These are phyloP conservation scores for Ranitomeya imitator DNA, from an alignment of 2,113 vertebrate species.

Conservation along the genomic window DNA sequence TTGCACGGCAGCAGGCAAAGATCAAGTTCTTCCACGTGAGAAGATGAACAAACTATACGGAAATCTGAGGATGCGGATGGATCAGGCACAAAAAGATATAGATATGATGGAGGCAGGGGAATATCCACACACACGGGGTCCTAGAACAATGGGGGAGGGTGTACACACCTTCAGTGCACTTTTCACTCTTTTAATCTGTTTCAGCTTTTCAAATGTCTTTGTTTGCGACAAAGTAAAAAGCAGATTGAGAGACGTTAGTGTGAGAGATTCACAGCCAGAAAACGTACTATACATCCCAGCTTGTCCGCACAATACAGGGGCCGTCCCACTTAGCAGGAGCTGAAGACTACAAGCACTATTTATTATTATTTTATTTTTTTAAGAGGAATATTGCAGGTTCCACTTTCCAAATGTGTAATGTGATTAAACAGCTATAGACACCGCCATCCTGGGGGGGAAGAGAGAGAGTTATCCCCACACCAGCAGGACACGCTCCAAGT, in stretches of 20 bases:
- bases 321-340: not conserved
- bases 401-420: too few species aligned
- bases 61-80: conserved; percentile 69
- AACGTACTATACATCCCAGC: conserved; percentile 75
- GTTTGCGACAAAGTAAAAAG: conserved; percentile 84
- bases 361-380: too few species aligned
- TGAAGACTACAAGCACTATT: not conserved
- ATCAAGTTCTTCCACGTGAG: not conserved
- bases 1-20: not conserved
- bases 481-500: too few species aligned
- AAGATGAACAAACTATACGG: conserved; percentile 54
- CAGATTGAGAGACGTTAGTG: conserved; percentile 95
- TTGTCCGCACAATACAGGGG: conserved; percentile 52
- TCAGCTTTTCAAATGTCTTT: conserved; percentile 99
- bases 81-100: conserved; percentile 66
- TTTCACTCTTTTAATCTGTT: conserved; percentile 99
- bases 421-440: too few species aligned
- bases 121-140: conserved; percentile 66
- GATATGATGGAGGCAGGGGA: conserved; percentile 57
- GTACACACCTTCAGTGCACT: conserved; percentile 99
- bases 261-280: conserved; percentile 81
- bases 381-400: too few species aligned
- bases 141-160: conserved; percentile 72
- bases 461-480: too few species aligned
- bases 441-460: too few species aligned